Percentiles rank a stretch among this genome's conserved stretches.
phyloP scores from a whole-genome alignment of 2,888 invertebrate species.

The Noctua fimbriata region DNA sequence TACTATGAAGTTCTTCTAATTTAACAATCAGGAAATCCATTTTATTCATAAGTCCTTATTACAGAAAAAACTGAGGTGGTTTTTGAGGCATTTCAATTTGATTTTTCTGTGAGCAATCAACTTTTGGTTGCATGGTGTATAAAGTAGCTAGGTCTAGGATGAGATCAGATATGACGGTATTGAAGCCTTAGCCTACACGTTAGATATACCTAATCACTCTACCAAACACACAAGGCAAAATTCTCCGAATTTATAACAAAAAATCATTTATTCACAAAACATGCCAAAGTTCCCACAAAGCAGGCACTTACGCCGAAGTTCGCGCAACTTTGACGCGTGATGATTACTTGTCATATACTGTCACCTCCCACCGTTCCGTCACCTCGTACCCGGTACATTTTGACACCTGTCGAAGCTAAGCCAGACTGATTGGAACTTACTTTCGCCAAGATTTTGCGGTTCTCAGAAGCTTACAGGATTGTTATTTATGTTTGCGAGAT shows the following conservation, averaged over 20 bases:
- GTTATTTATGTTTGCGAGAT: slow-evolving; percentile 44
- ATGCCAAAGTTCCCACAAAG: slow-evolving; percentile 64
- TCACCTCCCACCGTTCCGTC: slow-evolving; percentile 61
- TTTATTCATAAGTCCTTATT: too few relatives aligned
- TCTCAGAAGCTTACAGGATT: slow-evolving; percentile 37
- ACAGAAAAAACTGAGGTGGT: too few relatives aligned
- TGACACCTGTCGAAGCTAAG: slow-evolving; percentile 83
- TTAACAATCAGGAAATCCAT: too few relatives aligned
- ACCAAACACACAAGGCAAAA: slow-evolving; percentile 17
- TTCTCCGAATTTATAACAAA: slow-evolving; percentile 45
- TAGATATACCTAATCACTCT: not conserved
- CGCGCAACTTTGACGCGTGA: slow-evolving; percentile 78
- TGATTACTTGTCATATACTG: slow-evolving; percentile 83
- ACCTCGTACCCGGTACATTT: slow-evolving; percentile 56
- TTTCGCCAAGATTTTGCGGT: slow-evolving; percentile 54
- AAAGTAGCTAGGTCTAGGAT: too few relatives aligned
- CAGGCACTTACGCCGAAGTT: slow-evolving; percentile 73
- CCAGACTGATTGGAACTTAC: slow-evolving; percentile 79
- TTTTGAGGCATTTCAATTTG: too few relatives aligned
- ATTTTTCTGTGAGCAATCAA: too few relatives aligned
- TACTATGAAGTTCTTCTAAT: too few relatives aligned
- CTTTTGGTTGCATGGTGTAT: too few relatives aligned
- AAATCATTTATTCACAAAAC: slow-evolving; percentile 69
- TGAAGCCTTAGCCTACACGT: too few relatives aligned
- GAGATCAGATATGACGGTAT: too few relatives aligned